A percentile compares a stretch with the other conserved stretches of the same genome.
Evolutionary conservation across 2,888 invertebrate species (phyloP).

Genomic region (Eupithecia abbreviata): DNA sequence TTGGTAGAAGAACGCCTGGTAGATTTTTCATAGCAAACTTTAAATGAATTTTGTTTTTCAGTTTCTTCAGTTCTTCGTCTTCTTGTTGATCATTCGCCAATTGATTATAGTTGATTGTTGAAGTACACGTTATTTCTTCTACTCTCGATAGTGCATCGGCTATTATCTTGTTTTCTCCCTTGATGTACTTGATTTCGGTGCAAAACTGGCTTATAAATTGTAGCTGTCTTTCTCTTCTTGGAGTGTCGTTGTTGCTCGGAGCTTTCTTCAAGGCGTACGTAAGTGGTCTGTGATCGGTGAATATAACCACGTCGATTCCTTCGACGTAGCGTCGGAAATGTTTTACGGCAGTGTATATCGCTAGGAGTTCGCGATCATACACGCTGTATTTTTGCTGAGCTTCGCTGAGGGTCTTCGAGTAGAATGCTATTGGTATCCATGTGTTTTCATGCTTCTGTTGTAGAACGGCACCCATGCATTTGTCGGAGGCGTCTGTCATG

Average conservation of each 20-base stretch:
- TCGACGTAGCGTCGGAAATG: neutral
- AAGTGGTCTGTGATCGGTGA: neutral
- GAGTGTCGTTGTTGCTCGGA: neutral
- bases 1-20: too few relatives aligned
- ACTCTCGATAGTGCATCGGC: too few relatives aligned
- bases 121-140: neutral
- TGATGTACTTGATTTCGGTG: neutral
- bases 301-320: neutral
- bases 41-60: too few relatives aligned
- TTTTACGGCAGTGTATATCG: neutral
- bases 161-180: too few relatives aligned
- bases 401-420: neutral
- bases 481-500: neutral
- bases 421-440: neutral
- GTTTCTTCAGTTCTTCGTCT: too few relatives aligned
- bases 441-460: neutral
- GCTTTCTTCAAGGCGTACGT: too few relatives aligned
- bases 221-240: neutral
- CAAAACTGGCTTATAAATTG: conserved; percentile 1
- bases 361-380: neutral
- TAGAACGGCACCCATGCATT: neutral
- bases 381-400: neutral
- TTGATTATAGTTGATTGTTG: too few relatives aligned
- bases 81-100: too few relatives aligned
- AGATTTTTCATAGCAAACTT: too few relatives aligned